phyloP scores from a whole-genome alignment of 2,113 vertebrate genomes.

The Pangasianodon gigas region DNA sequence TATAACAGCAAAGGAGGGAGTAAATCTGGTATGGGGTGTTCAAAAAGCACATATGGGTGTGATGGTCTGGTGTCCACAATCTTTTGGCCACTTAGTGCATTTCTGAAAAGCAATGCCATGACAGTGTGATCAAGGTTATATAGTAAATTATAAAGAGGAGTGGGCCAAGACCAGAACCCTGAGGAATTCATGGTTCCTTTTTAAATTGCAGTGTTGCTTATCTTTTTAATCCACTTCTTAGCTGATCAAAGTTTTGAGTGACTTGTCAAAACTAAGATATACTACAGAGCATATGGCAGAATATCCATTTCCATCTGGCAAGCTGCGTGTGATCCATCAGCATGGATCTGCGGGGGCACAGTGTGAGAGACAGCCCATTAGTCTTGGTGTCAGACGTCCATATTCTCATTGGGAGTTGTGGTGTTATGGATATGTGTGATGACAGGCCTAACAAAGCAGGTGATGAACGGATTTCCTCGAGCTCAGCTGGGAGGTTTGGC shows the following conservation, averaged over 20 bases:
- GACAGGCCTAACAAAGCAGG: conserved; percentile 49
- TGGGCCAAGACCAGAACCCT: not conserved
- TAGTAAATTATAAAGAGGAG: not conserved
- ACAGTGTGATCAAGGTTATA: not conserved
- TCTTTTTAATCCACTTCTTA: conserved; percentile 1
- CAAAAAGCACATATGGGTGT: not conserved
- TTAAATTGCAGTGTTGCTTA: not conserved
- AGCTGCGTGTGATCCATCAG: conserved; percentile 37
- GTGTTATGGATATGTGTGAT: conserved; percentile 41
- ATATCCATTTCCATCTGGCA: conserved; percentile 44
- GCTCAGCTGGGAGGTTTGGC: conserved; percentile 11
- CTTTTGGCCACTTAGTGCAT: not conserved
- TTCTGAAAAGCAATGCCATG: not conserved
- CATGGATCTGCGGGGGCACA: conserved; percentile 25
- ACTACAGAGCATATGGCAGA: conserved; percentile 27
- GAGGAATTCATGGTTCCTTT: not conserved
- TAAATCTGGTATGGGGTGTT: too few species aligned
- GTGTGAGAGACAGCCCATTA: conserved; percentile 46
- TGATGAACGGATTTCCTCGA: conserved; percentile 40
- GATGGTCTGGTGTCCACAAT: not conserved
- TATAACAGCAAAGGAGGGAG: too few species aligned
- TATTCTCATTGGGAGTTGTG: conserved; percentile 45
- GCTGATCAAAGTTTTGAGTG: conserved; percentile 30
- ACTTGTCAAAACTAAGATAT: conserved; percentile 37
- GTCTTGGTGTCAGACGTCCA: conserved; percentile 53